These are phyloP conservation scores for Chiridota heheva DNA, from an alignment of 35 echinoderm and acorn worm species.

Conservation along the genomic window DNA sequence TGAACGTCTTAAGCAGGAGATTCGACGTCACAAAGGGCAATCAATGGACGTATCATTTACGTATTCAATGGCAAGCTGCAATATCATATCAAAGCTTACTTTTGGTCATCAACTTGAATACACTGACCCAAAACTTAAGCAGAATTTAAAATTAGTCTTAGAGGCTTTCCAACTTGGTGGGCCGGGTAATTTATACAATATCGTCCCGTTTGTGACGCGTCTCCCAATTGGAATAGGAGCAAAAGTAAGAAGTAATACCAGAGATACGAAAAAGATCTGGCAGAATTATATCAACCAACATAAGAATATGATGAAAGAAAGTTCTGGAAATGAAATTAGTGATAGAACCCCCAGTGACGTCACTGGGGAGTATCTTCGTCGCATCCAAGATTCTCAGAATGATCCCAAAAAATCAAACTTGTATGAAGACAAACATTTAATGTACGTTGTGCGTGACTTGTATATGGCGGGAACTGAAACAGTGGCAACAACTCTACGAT, in stretches of 20 bases:
- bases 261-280: no score
- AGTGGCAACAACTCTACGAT: conserved; percentile 15
- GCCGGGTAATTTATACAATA: not conserved
- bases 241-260: no score
- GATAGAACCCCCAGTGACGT: no score
- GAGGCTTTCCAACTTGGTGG: not conserved
- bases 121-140: not conserved
- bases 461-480: conserved; percentile 48
- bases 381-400: no score
- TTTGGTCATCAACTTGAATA: conserved; percentile 40
- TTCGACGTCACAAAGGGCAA: not conserved
- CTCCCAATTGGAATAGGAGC: not conserved
- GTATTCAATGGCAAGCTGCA: conserved; percentile 29
- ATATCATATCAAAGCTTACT: conserved; percentile 20
- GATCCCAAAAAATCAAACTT: no score
- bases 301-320: no score
- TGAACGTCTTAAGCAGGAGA: not conserved
- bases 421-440: no score
- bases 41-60: conserved; percentile 30
- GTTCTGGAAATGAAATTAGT: no score
- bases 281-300: no score
- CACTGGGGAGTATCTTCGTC: no score
- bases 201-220: not conserved
- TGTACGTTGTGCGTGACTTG: conserved; percentile 26
- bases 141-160: not conserved